Evolutionary conservation across 2,113 vertebrate species (phyloP).

Genomic region (Amblyornis subalaris): DNA sequence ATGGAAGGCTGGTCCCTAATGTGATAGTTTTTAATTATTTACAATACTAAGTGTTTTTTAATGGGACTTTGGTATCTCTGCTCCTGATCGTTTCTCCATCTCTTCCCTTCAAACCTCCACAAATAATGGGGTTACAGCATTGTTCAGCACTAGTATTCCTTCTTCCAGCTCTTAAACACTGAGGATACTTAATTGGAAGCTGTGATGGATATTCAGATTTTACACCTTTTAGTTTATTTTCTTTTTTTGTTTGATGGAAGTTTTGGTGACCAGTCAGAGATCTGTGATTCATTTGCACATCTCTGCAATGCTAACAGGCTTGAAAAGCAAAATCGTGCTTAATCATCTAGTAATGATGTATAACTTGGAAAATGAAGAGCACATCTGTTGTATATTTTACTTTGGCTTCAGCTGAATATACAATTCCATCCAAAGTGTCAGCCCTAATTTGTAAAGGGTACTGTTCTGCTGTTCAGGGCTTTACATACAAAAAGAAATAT

Average conservation of each 20-base stretch:
- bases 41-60: conserved; percentile 68
- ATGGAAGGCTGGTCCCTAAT: conserved; percentile 31
- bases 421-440: neutral
- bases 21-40: conserved; percentile 73
- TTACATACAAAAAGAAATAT: neutral
- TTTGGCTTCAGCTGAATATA: neutral
- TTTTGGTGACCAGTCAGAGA: neutral
- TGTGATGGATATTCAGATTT: neutral
- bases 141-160: neutral
- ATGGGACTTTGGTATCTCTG: conserved; percentile 56
- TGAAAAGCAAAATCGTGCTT: neutral
- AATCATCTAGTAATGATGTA: neutral
- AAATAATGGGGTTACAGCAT: neutral
- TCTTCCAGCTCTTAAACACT: conserved; percentile 1
- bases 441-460: neutral
- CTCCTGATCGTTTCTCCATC: conserved; percentile 32
- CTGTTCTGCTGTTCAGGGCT: neutral
- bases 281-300: neutral
- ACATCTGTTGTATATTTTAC: neutral
- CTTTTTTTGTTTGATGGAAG: neutral
- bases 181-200: neutral
- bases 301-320: neutral
- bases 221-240: neutral
- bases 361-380: neutral
- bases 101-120: neutral